These are phyloP conservation scores for Sturnus vulgaris DNA, from an alignment of 2,113 vertebrate genomes.

Conservation along the genomic window DNA sequence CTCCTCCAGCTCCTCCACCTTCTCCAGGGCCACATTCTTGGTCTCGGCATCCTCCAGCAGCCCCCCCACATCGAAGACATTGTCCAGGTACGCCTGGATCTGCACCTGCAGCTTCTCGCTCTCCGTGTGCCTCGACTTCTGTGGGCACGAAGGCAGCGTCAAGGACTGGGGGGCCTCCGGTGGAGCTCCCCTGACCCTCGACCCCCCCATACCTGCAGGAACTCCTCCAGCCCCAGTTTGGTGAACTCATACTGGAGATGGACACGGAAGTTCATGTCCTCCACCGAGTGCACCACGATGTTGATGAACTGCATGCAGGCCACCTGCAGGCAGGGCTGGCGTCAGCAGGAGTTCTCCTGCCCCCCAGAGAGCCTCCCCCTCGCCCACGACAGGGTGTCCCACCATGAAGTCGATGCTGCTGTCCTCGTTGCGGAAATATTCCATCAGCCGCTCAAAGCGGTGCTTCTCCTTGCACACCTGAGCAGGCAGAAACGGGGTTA, in stretches of 20 bases:
- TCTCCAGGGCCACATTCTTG: slow-evolving; percentile 96
- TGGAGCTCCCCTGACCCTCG: accelerated
- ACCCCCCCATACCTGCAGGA: slow-evolving; percentile 81
- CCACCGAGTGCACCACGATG: slow-evolving; percentile 96
- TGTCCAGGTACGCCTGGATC: slow-evolving; percentile 97
- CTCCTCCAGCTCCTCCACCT: slow-evolving; percentile 96
- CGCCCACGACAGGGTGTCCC: neutral
- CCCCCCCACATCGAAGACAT: slow-evolving; percentile 96
- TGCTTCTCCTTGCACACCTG: slow-evolving; percentile 96
- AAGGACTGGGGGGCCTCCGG: accelerated
- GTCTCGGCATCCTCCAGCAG: slow-evolving; percentile 95
- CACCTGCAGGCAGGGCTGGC: slow-evolving; percentile 72
- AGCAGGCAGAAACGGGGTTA: accelerated
- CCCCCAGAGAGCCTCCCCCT: neutral
- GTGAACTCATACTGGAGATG: slow-evolving; percentile 96
- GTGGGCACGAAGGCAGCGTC: neutral
- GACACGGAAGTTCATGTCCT: slow-evolving; percentile 99
- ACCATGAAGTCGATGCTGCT: slow-evolving; percentile 99
- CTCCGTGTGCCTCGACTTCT: slow-evolving; percentile 96
- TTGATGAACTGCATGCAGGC: slow-evolving; percentile 99
- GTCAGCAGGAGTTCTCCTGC: neutral
- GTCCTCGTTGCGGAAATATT: slow-evolving; percentile 93
- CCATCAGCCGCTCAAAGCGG: slow-evolving; percentile 97
- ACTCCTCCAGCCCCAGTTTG: slow-evolving; percentile 92
- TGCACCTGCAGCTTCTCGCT: slow-evolving; percentile 97